Base-by-base conservation (phyloP, 2,888 invertebrate genomes). In the Catocala nupta region DNA sequence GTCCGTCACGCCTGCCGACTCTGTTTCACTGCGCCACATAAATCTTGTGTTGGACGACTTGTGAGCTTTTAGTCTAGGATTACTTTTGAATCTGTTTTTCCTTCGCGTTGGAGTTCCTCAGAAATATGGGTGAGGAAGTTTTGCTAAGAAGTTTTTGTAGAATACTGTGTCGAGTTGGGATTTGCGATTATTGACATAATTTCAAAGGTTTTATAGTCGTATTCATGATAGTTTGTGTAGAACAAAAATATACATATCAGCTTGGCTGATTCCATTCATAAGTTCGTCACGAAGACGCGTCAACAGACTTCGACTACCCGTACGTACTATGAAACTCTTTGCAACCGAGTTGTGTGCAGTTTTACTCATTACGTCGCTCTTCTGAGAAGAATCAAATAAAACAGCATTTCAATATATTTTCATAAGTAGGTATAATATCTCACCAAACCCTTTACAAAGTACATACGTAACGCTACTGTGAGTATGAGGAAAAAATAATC, bases 1-100 rank as follows among this genome's bases (percentile, higher is more conserved):
- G 77, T 80, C 71, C 77, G 77, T 79, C 80, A 79, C 80, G 80
- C 70, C 63, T 55, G 63, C 57, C 57, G 76, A 71, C 72, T 75
- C 68, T 73, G 74, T 71, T 77, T 77, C 71, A 71, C 63, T 50
- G 59, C 72, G 75, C 75, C 34, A 80, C 78, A 81, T 81, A 81
- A 81, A 81, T 81, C 80, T 80, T 75, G 70, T 56, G 59, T 58
- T 54, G 71, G 70, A 67, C 71, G 61, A 71, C 65, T 67, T 63
- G 74, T 65, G 61, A 60, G 75, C 75, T 76, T 74, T 76, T 76
- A 77, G 75, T 65, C 65, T 45, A 43, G 54, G 59, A 66, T 68
- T 58, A 58, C 62, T 59, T 63, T 63, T 50, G 47, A 63, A 55
- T 55, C 58, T 55, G 51, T 59, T 63, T 50, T 43, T 56, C 6